A percentile compares a stretch with the other conserved stretches of the same genome.
These are phyloP conservation scores for Anisognathus igniventris DNA, from an alignment of 2,797 vertebrate genomes.

Conservation along the genomic window DNA sequence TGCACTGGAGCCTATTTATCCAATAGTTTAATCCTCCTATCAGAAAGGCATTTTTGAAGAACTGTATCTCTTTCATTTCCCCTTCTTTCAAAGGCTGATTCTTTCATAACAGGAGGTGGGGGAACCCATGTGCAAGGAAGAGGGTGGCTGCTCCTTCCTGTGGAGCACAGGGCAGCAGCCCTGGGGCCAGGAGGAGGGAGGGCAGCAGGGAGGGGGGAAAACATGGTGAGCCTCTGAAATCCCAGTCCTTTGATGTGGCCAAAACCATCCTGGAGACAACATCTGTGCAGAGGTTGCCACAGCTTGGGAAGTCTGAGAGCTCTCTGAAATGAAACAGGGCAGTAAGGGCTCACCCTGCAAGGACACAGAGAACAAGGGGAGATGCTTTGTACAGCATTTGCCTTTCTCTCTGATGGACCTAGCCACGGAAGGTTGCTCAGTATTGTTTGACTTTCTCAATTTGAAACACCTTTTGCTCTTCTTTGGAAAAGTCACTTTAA, in stretches of 20 bases:
- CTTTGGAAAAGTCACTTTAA: not conserved
- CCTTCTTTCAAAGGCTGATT: not conserved
- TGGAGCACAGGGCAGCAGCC: not conserved
- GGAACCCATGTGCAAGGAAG: not conserved
- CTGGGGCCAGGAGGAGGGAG: accelerated
- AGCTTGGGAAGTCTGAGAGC: not conserved
- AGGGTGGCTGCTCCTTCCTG: not conserved
- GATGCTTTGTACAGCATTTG: not conserved
- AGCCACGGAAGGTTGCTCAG: not conserved
- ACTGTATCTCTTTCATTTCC: not conserved
- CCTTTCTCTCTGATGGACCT: not conserved
- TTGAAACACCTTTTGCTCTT: not conserved
- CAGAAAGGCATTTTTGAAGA: not conserved
- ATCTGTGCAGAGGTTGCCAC: not conserved
- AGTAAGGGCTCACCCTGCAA: not conserved
- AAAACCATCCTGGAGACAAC: not conserved
- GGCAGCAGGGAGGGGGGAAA: accelerated
- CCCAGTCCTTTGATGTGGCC: not conserved
- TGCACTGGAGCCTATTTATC: not conserved
- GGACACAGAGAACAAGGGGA: not conserved
- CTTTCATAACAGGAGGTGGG: not conserved
- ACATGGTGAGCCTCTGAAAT: accelerated
- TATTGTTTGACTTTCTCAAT: not conserved
- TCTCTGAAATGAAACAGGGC: not conserved
- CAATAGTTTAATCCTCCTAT: not conserved